Conservation (phyloP, 2,113 vertebrate species). For the Chelonoidis abingdonii region DNA sequence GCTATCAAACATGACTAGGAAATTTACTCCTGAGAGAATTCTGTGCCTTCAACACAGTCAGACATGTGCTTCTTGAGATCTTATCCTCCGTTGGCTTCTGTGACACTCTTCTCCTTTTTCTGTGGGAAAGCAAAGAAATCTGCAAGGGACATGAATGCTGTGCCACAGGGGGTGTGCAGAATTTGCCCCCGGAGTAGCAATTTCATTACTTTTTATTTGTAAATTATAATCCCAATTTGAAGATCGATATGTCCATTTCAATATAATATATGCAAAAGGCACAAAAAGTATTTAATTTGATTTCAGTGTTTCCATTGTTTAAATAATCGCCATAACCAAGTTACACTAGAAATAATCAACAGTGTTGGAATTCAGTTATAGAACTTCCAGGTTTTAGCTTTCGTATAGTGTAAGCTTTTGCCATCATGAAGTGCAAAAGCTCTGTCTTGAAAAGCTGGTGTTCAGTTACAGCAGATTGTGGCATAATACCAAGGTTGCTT, state of each 20-base stretch:
- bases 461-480: background rate
- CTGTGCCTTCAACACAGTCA: too few relatives aligned
- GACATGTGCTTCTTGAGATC: too few relatives aligned
- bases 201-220: background rate
- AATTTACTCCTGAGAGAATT: background rate
- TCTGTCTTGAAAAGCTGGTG: background rate
- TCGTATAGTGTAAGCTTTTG: background rate
- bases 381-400: background rate
- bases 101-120: too few relatives aligned
- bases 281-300: background rate
- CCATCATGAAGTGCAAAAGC: background rate
- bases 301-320: background rate
- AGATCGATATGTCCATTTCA: background rate
- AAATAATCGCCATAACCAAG: background rate
- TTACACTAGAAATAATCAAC: background rate
- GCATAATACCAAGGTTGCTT: background rate
- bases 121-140: too few relatives aligned
- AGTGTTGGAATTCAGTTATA: rapidly evolving
- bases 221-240: background rate
- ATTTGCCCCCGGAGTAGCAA: background rate
- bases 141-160: too few relatives aligned
- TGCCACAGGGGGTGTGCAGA: too few relatives aligned
- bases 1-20: background rate
- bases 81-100: too few relatives aligned
- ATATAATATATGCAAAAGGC: background rate